Conservation (phyloP, 2,113 vertebrate genomes). For the Alligator sinensis region DNA sequence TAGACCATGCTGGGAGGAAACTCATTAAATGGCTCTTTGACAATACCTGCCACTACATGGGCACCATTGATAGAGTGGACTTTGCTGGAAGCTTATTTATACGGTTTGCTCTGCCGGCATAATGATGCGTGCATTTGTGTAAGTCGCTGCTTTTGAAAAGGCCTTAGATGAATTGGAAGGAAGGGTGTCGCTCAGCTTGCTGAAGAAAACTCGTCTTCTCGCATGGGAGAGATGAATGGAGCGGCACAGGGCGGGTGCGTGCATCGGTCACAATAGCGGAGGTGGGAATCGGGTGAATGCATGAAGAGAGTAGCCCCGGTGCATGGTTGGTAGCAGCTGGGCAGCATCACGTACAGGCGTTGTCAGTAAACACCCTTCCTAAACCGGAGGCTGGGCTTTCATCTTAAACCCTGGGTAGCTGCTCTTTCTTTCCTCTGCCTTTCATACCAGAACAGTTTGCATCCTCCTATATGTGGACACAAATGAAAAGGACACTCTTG, state of each 20-base stretch:
- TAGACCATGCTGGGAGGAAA: background rate
- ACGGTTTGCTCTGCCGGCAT: background rate
- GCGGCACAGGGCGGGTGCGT: accelerated
- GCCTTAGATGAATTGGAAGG: background rate
- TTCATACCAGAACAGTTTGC: conserved; percentile 10
- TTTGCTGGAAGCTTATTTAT: background rate
- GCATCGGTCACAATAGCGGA: background rate
- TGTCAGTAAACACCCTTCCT: background rate
- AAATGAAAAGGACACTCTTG: conserved; percentile 28
- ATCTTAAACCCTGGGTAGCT: background rate
- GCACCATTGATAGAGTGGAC: background rate
- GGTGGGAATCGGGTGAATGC: background rate
- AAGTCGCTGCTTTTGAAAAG: background rate
- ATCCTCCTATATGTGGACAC: background rate
- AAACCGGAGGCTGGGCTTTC: background rate
- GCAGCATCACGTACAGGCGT: background rate
- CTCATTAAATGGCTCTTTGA: background rate
- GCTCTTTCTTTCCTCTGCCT: conserved; percentile 2
- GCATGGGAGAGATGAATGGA: background rate
- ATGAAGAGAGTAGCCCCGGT: background rate
- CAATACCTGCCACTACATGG: background rate
- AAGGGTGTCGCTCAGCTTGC: background rate
- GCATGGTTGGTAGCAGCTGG: accelerated
- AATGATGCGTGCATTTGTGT: background rate
- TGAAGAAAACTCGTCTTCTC: background rate